Evolutionary conservation across 2,797 vertebrate genomes (phyloP), one percentile per base, ranked within the genome.

Genomic region (Orestias chungarensis): DNA sequence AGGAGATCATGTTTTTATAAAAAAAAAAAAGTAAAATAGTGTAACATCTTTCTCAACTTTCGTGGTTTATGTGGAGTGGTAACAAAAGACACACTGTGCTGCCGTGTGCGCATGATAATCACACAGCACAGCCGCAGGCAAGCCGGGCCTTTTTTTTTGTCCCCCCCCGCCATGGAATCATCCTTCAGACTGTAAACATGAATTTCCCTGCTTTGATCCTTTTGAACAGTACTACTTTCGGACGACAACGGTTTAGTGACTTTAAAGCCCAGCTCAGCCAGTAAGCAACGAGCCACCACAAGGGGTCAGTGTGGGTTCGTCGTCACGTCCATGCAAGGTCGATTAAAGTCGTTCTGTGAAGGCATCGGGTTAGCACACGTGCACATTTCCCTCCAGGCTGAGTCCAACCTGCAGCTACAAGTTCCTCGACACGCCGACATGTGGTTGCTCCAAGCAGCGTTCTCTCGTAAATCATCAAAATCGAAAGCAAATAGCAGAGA

Each of bases 41-140:
- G 31, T 6, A 23, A 35, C 47, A 25, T 43, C 20, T 55, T 61
- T 77, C 49, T 64, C 67, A 66, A 62, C 72, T 76, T 72, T 54
- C 62, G 44, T 5, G 11, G 71, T 65, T 86, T 74, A 66, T 82
- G 46, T 82, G 77, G 74, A 79, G 74, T 23, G 57, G 59, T 67
- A 85, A 92, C 90, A 93, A 88, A 86, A 76, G 87, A 69, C 75
- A 81, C 81, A 74, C 78, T 93, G 89, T 93, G 84, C 82, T 85
- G 72, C 78, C 29, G 82, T 4, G 50, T 76, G 80, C 91, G 80
- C 91, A 91, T 93, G 92, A 93, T 82, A 33, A 81, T 89, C 92
- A 90, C 84, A 85, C 88, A 67, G 77, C 71, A 66, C 70, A 35
- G 87, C 88, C 86, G 79, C 68, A 65, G 81, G 89, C 83, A 0